Conservation (phyloP, 2,113 vertebrate genomes). For the Zapornia atra region DNA sequence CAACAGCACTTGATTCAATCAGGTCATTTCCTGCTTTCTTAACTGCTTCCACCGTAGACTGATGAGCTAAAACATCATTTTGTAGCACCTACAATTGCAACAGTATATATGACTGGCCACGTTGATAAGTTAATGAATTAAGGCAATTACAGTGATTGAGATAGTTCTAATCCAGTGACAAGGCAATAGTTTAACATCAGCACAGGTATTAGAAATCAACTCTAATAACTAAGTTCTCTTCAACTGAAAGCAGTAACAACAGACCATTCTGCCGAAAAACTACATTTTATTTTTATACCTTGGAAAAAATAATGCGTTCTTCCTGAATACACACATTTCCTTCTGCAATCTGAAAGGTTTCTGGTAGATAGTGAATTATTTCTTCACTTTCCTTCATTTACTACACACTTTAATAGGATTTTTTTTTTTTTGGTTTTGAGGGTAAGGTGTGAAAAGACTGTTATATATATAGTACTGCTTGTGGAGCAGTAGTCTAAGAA, state of each 20-base stretch:
- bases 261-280: background rate
- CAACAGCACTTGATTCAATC: constrained; percentile 90
- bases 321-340: background rate
- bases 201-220: background rate
- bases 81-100: constrained; percentile 87
- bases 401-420: background rate
- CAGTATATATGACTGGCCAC: background rate
- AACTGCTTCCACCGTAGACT: constrained; percentile 91
- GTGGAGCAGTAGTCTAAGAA: background rate
- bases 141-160: background rate
- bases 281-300: background rate
- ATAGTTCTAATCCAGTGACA: background rate
- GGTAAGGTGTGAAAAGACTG: background rate
- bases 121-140: background rate
- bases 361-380: background rate
- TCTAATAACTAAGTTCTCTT: background rate
- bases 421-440: background rate
- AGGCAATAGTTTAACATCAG: background rate
- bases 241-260: background rate
- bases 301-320: background rate
- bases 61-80: constrained; percentile 94
- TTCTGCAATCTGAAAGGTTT: background rate
- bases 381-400: background rate
- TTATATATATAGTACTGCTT: background rate
- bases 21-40: constrained; percentile 93